Percentiles rank a stretch among this genome's conserved stretches.
These are phyloP conservation scores for Macropus fuliginosus DNA, from an alignment of 2,797 vertebrate genomes.

Conservation along the genomic window DNA sequence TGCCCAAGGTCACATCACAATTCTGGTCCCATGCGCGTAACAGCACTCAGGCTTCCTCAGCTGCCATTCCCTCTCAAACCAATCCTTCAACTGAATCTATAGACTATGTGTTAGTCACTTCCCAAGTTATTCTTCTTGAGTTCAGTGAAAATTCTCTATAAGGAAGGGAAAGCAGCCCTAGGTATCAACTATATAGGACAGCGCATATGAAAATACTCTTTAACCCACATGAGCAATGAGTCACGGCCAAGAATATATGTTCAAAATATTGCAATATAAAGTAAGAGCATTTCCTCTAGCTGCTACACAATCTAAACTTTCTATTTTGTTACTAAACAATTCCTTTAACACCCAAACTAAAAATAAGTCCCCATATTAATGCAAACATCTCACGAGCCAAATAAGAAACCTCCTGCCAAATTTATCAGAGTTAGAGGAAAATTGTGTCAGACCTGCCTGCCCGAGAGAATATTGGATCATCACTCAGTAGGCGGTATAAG, in stretches of 20 bases:
- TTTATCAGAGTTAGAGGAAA: slow-evolving; percentile 65
- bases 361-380: slow-evolving; percentile 76
- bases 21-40: slow-evolving; percentile 56
- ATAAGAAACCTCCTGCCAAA: slow-evolving; percentile 68
- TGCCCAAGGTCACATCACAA: slow-evolving; percentile 65
- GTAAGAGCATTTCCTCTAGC: slow-evolving; percentile 57
- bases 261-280: slow-evolving; percentile 65
- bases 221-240: slow-evolving; percentile 69
- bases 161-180: slow-evolving; percentile 59
- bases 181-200: slow-evolving; percentile 55
- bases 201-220: slow-evolving; percentile 60
- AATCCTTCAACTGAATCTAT: slow-evolving; percentile 45
- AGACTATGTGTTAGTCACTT: slow-evolving; percentile 60
- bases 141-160: slow-evolving; percentile 59
- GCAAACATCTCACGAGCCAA: slow-evolving; percentile 72
- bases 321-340: slow-evolving; percentile 69
- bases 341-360: slow-evolving; percentile 63
- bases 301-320: slow-evolving; percentile 70
- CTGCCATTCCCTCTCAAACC: neutral
- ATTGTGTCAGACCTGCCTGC: slow-evolving; percentile 62
- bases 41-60: slow-evolving; percentile 56
- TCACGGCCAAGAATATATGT: slow-evolving; percentile 69
- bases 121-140: slow-evolving; percentile 50
- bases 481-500: slow-evolving; percentile 53
- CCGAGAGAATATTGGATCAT: slow-evolving; percentile 73